Base-by-base conservation (phyloP, 2,797 vertebrate genomes). In the Tiaroga cobitis region DNA sequence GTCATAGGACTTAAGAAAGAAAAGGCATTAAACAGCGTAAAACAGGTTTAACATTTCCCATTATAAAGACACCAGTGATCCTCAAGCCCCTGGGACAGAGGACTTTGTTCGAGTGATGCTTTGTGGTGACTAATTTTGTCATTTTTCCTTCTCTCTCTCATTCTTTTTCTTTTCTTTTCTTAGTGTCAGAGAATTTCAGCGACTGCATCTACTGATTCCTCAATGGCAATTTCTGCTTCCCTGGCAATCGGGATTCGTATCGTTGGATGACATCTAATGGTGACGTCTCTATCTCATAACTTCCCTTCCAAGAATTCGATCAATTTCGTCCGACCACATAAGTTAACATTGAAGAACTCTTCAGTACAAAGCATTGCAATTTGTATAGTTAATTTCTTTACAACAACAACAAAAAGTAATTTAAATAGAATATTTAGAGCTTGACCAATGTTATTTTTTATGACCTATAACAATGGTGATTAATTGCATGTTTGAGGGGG, bases 11-110 rank as follows among this genome's bases (percentile, higher is more conserved):
- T 91, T 92, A 61, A 88, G 74, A 83, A 85, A 70, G 87, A 89
- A 91, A 89, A 85, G 87, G 51, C 85, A 89, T 91, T 90, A 86
- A 91, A 85, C 90, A 85, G 91, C 92, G 89, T 94, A 92, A 93
- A 95, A 93, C 92, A 93, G 92, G 88, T 93, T 94, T 93, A 93
- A 93, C 92, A 92, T 94, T 93, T 92, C 92, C 89, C 87, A 88
- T 91, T 92, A 91, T 89, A 82, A 90, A 92, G 89, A 90, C 90
- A 89, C 89, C 83, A 89, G 86, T 93, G 91, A 92, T 94, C 92
- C 92, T 89, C 80, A 87, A 84, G 81, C 90, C 90, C 88, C 43
- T 51, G 88, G 88, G 90, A 92, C 77, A 59, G 32, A 3, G 39
- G 19, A 86, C 79, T 90, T 92, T 92, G 85, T 92, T 91, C 87